Percentiles rank a stretch among this genome's conserved stretches.
phyloP scores from a whole-genome alignment of 1,140 invertebrate genomes.

The Neoseiulus cucumeris region DNA sequence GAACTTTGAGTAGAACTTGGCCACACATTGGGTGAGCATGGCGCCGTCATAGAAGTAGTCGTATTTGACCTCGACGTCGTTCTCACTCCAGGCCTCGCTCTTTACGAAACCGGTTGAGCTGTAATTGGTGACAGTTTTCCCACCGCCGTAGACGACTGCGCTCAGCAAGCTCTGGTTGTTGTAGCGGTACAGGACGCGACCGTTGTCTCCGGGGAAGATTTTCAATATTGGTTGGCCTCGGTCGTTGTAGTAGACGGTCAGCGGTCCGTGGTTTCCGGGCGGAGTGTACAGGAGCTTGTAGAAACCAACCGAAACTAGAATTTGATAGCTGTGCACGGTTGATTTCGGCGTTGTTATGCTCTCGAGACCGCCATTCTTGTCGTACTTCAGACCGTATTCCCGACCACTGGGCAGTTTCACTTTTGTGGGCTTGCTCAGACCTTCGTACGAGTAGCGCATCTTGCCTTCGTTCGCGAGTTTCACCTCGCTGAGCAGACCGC shows the following conservation, averaged over 20 bases:
- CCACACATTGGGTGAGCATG: constrained; percentile 61
- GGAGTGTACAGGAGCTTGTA: constrained; percentile 80
- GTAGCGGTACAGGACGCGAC: constrained; percentile 67
- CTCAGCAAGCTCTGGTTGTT: constrained; percentile 59
- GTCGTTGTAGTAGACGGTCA: constrained; percentile 63
- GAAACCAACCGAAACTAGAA: constrained; percentile 74
- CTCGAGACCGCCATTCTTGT: constrained; percentile 69
- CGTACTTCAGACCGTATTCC: constrained; percentile 75
- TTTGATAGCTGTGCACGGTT: constrained; percentile 71
- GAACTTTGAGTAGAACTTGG: constrained; percentile 60
- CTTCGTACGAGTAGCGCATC: constrained; percentile 64
- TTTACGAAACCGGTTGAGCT: constrained; percentile 15
- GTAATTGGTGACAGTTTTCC: constrained; percentile 20
- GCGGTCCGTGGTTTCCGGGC: constrained; percentile 45
- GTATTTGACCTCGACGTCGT: constrained; percentile 47
- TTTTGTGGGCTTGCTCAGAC: constrained; percentile 69
- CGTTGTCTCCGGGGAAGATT: constrained; percentile 69
- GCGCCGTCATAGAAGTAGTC: constrained; percentile 78
- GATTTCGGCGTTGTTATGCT: constrained; percentile 73
- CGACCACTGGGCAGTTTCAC: constrained; percentile 74
- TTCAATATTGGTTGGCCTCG: constrained; percentile 66
- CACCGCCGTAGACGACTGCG: constrained; percentile 57
- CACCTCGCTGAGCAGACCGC: constrained; percentile 61
- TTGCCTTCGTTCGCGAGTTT: constrained; percentile 66
- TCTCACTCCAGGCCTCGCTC: constrained; percentile 33